Evolutionary conservation across 2,888 invertebrate genomes (phyloP), one percentile per base, ranked within the genome.

Genomic region (Hyles lineata): DNA sequence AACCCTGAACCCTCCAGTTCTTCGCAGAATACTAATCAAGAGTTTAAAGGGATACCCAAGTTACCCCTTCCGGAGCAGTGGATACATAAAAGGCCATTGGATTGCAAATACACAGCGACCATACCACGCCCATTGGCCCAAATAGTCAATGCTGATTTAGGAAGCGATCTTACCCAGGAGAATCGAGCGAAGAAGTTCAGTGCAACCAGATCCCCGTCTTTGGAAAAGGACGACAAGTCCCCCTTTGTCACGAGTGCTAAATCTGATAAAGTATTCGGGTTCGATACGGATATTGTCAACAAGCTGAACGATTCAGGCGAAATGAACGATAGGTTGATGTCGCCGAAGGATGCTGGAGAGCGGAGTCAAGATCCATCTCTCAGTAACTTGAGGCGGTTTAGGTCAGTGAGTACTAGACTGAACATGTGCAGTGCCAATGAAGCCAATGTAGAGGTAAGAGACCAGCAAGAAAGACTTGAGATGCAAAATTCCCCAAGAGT

Each of bases 191-290:
- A 92, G 73, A 93, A 92, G 74, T 94, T 81, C 76, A 94, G 95
- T 72, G 94, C 92, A 0, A 94, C 95, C 0, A 82, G 95, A 15
- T 95, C 95, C 0, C 95, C 95, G 0, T 95, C 95, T 0, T 80
- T 95, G n/a, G 95, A 95, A 74, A 94, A 94, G 78, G 95, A 95
- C 92, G 95, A 95, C 3, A 94, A 92, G 73, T 92, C 92, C 0
- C 95, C 95, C 9, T 93, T 94, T 73, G 75, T 90, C 17, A 77
- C 78, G 29, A 88, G 88, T 74, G 90, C 90, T 1, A 89, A 88
- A 67, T 82, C 86, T 7, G 91, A 89, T 55, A 89, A 88, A 70
- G 92, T 93, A 9, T 95, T 95, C 77, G 93, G 91, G 0, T 95
- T 94, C 76, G 92, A 91, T 77, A 81, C 82, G 19, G 90, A 89